These are phyloP conservation scores for Cydia strobilella DNA, from an alignment of 1,140 invertebrate species.

Conservation along the genomic window DNA sequence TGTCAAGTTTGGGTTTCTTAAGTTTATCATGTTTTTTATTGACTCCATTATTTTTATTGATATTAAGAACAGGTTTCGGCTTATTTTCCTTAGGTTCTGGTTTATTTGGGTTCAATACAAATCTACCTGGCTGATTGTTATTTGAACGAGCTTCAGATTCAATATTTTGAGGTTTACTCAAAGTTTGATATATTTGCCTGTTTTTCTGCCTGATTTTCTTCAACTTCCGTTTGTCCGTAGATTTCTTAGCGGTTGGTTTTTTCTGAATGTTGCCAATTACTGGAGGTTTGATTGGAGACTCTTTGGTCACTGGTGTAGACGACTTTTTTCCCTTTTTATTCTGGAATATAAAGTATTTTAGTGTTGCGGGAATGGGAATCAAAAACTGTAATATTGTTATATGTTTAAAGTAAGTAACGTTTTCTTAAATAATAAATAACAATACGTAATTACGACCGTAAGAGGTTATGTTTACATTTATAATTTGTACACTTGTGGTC, in stretches of 20 bases:
- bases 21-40: neutral
- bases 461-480: conserved; percentile 8
- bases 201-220: conserved; percentile 19
- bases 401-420: neutral
- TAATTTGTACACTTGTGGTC: neutral
- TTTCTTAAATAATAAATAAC: too few species aligned
- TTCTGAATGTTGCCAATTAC: neutral
- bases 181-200: conserved; percentile 8
- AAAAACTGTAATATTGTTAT: neutral
- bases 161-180: conserved; percentile 2
- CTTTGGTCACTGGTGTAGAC: neutral
- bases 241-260: conserved; percentile 17
- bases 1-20: neutral
- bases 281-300: neutral
- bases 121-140: neutral
- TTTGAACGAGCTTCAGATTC: neutral
- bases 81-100: neutral
- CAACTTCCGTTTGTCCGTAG: conserved; percentile 4
- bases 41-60: neutral
- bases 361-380: too few species aligned
- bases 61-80: neutral
- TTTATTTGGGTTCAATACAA: conserved; percentile 10
- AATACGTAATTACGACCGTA: too few species aligned
- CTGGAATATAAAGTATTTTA: neutral
- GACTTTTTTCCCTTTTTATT: neutral